phyloP scores from a whole-genome alignment of 2,888 invertebrate species.

The Amphipyra berbera region DNA sequence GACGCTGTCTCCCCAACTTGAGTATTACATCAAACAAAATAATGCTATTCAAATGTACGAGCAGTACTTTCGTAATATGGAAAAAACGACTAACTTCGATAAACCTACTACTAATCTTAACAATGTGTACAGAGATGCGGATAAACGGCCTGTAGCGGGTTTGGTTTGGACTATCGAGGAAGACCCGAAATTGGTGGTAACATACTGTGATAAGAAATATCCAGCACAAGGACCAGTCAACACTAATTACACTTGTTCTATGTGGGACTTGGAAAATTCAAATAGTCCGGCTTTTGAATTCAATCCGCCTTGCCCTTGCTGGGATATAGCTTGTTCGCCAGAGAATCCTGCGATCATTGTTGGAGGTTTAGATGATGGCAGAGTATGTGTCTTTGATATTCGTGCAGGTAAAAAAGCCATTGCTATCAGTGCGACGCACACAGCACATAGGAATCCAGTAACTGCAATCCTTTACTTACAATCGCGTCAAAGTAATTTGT shows the following conservation, averaged over 20 bases:
- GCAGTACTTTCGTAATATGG: constrained; percentile 91
- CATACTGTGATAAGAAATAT: constrained; percentile 86
- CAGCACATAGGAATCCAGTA: constrained; percentile 85
- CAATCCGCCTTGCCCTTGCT: constrained; percentile 68
- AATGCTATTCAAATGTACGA: constrained; percentile 94
- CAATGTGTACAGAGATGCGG: constrained; percentile 91
- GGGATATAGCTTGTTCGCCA: constrained; percentile 72
- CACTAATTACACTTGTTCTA: constrained; percentile 87
- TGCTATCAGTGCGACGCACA: constrained; percentile 88
- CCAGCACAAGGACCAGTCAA: constrained; percentile 58
- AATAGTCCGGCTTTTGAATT: constrained; percentile 59
- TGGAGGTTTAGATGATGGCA: constrained; percentile 74
- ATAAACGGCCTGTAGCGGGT: constrained; percentile 84
- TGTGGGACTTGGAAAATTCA: constrained; percentile 90
- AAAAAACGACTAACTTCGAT: constrained; percentile 81
- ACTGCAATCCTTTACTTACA: constrained; percentile 88
- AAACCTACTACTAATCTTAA: constrained; percentile 87
- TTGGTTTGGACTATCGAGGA: constrained; percentile 92
- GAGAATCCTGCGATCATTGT: constrained; percentile 63
- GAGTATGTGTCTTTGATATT: constrained; percentile 91
- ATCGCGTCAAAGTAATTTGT: constrained; percentile 90
- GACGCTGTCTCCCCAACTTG: constrained; percentile 86
- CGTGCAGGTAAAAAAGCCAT: constrained; percentile 93
- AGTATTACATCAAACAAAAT: constrained; percentile 92
- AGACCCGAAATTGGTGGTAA: constrained; percentile 90